Evolutionary conservation across 2,797 vertebrate species (phyloP).

Genomic region (Myotis findleyi): DNA sequence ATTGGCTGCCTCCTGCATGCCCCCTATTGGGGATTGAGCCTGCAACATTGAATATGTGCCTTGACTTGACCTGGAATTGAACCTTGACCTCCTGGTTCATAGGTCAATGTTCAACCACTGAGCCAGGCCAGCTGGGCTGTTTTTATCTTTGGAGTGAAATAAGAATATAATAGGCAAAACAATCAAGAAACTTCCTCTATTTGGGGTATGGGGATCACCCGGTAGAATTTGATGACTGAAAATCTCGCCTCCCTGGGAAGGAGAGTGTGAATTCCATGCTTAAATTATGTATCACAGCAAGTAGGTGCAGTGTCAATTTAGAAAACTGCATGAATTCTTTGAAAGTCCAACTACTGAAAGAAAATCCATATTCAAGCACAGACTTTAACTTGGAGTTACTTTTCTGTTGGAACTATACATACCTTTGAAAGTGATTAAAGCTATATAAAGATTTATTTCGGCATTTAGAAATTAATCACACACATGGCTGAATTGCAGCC

Average conservation of each 20-base stretch:
- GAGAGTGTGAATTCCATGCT: neutral
- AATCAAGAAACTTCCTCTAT: neutral
- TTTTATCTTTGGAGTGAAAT: neutral
- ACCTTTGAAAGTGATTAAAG: conserved; percentile 16
- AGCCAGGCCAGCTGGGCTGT: too few species aligned
- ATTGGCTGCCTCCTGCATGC: too few species aligned
- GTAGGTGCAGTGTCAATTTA: neutral
- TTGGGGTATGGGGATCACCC: neutral
- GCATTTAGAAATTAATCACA: conserved; percentile 25
- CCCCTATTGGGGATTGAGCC: too few species aligned
- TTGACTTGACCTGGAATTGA: too few species aligned
- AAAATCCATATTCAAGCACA: neutral
- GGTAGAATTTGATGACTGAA: neutral
- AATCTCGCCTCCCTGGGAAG: neutral
- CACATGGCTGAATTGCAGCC: neutral
- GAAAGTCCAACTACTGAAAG: neutral
- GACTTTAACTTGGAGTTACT: neutral
- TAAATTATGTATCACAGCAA: neutral
- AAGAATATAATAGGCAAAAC: neutral
- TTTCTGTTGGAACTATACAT: neutral
- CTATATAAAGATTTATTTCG: neutral
- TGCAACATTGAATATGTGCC: too few species aligned
- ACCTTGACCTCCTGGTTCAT: too few species aligned
- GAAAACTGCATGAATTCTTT: neutral
- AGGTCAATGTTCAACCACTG: too few species aligned